A percentile compares a stretch with the other conserved stretches of the same genome.
Conservation (phyloP, 2,113 vertebrate species). For the Poeciliopsis turrubarensis region DNA sequence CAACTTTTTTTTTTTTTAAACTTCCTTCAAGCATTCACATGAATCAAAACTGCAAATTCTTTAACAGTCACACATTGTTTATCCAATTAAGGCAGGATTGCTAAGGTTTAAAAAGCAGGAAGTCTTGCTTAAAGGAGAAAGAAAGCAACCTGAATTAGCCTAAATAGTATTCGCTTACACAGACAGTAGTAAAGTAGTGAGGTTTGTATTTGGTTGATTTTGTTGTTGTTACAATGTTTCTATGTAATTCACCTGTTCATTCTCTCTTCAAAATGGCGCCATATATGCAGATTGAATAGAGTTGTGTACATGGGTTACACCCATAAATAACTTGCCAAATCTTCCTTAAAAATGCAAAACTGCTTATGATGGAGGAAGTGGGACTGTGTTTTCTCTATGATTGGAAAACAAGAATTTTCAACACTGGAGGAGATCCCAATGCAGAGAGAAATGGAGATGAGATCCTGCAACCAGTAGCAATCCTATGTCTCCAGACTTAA, state of each 20-base stretch:
- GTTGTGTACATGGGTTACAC: neutral
- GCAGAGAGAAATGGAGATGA: too few species aligned
- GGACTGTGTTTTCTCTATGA: neutral
- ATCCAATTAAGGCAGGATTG: slow-evolving; percentile 41
- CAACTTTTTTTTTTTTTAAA: neutral
- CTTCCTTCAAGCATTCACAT: slow-evolving; percentile 25
- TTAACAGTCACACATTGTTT: slow-evolving; percentile 30
- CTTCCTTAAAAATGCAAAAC: neutral
- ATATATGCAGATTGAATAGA: neutral
- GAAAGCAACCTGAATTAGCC: neutral
- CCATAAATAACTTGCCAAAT: neutral
- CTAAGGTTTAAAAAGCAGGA: slow-evolving; percentile 12
- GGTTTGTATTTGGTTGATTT: too few species aligned
- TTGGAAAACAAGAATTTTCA: neutral
- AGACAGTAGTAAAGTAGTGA: too few species aligned
- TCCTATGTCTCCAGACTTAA: too few species aligned
- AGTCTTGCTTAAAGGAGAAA: neutral
- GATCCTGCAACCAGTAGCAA: too few species aligned
- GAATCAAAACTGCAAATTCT: slow-evolving; percentile 15
- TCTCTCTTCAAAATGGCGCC: neutral
- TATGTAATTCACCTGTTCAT: neutral
- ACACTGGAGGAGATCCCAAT: too few species aligned
- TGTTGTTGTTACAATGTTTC: too few species aligned
- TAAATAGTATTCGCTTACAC: neutral
- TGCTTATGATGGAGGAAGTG: neutral